Percentiles rank a stretch among this genome's conserved stretches.
phyloP scores from a whole-genome alignment of 2,797 vertebrate species.

The Diplodus sargus region DNA sequence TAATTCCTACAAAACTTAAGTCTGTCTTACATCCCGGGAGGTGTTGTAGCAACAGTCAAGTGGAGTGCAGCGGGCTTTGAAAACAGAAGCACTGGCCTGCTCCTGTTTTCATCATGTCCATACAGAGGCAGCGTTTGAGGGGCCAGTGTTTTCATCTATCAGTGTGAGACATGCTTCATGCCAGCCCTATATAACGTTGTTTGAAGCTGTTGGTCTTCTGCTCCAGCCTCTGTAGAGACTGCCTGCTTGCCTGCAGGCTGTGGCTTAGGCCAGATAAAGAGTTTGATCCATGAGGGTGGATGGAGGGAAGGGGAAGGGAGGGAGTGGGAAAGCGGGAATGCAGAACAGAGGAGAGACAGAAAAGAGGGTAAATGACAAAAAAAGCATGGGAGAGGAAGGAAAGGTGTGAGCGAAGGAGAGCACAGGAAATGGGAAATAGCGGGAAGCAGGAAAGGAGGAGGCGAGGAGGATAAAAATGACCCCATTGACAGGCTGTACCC shows the following conservation, averaged over 20 bases:
- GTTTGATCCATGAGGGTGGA: conserved; percentile 81
- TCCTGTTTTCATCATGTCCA: conserved; percentile 69
- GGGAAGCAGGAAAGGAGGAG: conserved; percentile 17
- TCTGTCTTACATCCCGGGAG: conserved; percentile 36
- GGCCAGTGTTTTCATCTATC: conserved; percentile 77
- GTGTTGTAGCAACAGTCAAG: conserved; percentile 51
- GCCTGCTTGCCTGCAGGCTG: conserved; percentile 79
- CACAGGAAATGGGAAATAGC: conserved; percentile 42
- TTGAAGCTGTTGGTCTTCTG: conserved; percentile 80
- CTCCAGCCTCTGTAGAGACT: conserved; percentile 78
- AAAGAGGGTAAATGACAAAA: conserved; percentile 6
- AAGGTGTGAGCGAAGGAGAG: conserved; percentile 41
- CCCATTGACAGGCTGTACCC: conserved; percentile 74
- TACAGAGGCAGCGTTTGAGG: conserved; percentile 65
- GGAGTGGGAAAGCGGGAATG: conserved; percentile 59
- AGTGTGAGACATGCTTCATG: conserved; percentile 78
- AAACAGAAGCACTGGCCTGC: conserved; percentile 57
- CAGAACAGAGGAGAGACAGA: conserved; percentile 43
- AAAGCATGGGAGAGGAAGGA: conserved; percentile 34
- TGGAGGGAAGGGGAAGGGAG: conserved; percentile 51
- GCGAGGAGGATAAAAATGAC: conserved; percentile 74
- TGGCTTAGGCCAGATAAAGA: conserved; percentile 83
- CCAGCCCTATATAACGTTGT: conserved; percentile 79
- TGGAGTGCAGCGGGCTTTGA: conserved; percentile 51
- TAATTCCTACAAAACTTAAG: conserved; percentile 44